phyloP scores from a whole-genome alignment of 1,140 invertebrate species.

The Vanessa atalanta region DNA sequence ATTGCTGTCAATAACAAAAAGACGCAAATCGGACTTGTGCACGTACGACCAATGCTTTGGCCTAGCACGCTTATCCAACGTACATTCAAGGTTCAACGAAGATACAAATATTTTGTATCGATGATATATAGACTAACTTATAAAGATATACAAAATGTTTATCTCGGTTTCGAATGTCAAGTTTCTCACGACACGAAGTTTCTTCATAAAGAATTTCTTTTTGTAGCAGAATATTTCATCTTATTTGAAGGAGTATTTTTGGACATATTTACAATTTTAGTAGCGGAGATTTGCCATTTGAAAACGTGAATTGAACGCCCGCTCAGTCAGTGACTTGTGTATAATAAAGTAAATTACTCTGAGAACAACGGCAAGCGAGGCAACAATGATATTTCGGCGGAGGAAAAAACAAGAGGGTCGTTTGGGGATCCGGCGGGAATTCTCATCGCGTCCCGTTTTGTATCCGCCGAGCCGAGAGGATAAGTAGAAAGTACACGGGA shows the following conservation, averaged over 20 bases:
- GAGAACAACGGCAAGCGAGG: constrained; percentile 56
- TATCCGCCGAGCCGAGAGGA: constrained; percentile 42
- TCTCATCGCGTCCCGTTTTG: constrained; percentile 53
- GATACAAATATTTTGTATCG: too few relatives aligned
- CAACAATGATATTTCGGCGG: constrained; percentile 70
- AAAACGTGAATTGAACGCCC: constrained; percentile 50
- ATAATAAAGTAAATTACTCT: constrained; percentile 70
- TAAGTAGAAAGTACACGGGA: constrained; percentile 58
- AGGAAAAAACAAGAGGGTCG: constrained; percentile 72
- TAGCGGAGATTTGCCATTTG: constrained; percentile 48
- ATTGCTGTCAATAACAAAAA: too few relatives aligned
- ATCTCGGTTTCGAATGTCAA: background rate
- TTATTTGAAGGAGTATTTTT: constrained; percentile 4
- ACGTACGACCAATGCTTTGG: too few relatives aligned
- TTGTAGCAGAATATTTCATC: background rate
- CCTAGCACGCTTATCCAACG: too few relatives aligned
- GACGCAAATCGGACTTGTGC: too few relatives aligned
- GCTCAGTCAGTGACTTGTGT: constrained; percentile 51
- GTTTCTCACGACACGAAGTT: background rate
- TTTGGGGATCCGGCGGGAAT: constrained; percentile 65
- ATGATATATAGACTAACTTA: background rate
- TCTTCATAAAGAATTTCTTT: constrained; percentile 9
- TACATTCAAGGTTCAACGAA: too few relatives aligned
- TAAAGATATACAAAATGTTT: background rate
- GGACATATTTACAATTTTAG: constrained; percentile 15